Base-by-base conservation (phyloP, 2,888 invertebrate genomes). In the Muscina levida region DNA sequence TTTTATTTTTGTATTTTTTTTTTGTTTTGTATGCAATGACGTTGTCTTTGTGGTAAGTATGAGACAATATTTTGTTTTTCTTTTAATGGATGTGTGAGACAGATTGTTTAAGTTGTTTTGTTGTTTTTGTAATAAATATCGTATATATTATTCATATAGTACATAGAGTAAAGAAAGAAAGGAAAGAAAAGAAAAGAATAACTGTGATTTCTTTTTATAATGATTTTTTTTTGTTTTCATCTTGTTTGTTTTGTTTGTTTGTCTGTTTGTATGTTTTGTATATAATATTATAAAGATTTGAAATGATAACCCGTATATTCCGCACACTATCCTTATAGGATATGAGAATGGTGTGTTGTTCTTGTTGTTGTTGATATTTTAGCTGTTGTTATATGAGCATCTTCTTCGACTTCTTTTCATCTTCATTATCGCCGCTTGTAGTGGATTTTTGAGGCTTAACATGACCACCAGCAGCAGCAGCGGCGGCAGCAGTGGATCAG, bases 301-400 rank as follows among this genome's bases (percentile, higher is more conserved):
- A 62, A 62, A 74, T 81, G 77, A 72, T 80, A 81, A 81, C 81
- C 81, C 81, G 81, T 81, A 81, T 81, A 74, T 74, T 81, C 81
- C 81, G 74, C 74, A 77, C 74, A 77, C 74, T 71, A 81, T 81
- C 73, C 74, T 67, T 62, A 22, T 39, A 62, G 62, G 62, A 37
- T 62, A 37, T 37, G 39, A 62, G 62, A 51, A 68, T 68, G 68
- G 51, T 68, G 53, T 68, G 51, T 53, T 51, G 57, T 62, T 42
- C 42, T 53, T 22, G 39, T 53, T 37, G 39, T 37, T 53, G 31
- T 53, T 70, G 11, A 17, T 67, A 15, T 56, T 71, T 31, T 8
- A 31, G 59, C 46, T 56, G 42, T 51, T 66, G 11, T 53, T 37
- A 3, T 17, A 37, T n/a, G 39, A 59, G 62, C 62, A 42, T 44